phyloP scores from a whole-genome alignment of 1,140 invertebrate species.

The Atta texana region DNA sequence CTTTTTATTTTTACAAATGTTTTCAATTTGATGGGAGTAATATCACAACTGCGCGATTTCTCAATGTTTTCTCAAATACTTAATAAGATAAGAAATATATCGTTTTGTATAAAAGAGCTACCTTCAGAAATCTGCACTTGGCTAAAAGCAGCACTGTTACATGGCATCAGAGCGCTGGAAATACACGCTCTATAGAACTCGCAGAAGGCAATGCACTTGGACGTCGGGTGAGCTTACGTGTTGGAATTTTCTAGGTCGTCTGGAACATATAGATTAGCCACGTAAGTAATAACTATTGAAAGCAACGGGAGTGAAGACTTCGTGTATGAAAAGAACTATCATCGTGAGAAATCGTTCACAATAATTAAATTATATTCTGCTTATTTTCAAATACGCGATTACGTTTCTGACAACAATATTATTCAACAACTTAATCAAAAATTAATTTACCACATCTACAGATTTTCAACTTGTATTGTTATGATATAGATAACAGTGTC shows the following conservation, averaged over 20 bases:
- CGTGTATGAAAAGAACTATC: background rate
- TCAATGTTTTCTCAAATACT: background rate
- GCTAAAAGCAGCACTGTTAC: background rate
- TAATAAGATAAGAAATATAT: background rate
- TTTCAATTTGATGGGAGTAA: background rate
- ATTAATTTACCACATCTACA: background rate
- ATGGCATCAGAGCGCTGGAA: background rate
- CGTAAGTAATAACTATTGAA: slow-evolving; percentile 20
- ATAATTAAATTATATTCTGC: background rate
- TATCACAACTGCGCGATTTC: background rate
- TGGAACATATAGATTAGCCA: slow-evolving; percentile 43
- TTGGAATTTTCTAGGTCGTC: slow-evolving; percentile 52
- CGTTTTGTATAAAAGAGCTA: background rate
- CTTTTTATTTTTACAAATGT: background rate
- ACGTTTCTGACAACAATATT: background rate
- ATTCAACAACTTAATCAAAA: background rate
- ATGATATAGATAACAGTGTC: background rate
- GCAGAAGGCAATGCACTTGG: slow-evolving; percentile 31
- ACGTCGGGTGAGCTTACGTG: slow-evolving; percentile 7
- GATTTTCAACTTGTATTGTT: background rate
- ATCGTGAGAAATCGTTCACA: too few species aligned
- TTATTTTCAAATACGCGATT: background rate
- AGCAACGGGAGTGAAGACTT: background rate
- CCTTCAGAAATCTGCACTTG: background rate
- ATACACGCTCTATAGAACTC: slow-evolving; percentile 8